Base-by-base conservation (phyloP, 2,797 vertebrate genomes). In the Acomys russatus region DNA sequence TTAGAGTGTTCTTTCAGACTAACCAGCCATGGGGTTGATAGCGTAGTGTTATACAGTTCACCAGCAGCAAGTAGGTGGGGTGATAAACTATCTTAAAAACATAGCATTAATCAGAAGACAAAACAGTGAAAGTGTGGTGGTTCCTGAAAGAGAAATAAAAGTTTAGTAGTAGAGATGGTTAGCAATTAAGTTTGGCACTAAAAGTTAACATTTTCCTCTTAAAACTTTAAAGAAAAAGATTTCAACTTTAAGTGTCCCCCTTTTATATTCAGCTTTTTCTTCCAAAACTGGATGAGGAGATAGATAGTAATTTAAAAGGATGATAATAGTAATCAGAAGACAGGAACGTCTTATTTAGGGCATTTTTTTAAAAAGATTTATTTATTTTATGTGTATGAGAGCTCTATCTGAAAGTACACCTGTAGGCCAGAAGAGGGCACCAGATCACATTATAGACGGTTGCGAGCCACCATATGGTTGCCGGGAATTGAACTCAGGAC, bases 11-110 rank as follows among this genome's bases (percentile, higher is more conserved):
- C 20, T 88, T 84, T 77, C n/a, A 3, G 82, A 88, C 70, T 71
- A 91, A 89, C 10, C 20, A 91, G 68, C 33, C 61, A 68, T 4
- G 28, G 4, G 28, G 3, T 18, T 68, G 35, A 83, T 3, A 90
- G 66, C 22, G 80, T 20, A 61, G 49, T 59, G 9, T 59, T 56
- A 93, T 1, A 80, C 10, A 38, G 84, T 80, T 86, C n/a, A 54
- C 22, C 33, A 59, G 9, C 68, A 49, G 56, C 33, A 22, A 76
- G 35, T 56, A 15, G 4, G 14, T 10, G 7, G 54, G 77, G 12
- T 93, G 22, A 76, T 20, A 23, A 61, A 94, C 15, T 38, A 84
- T 51, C 80, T 85, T 85, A 95, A 94, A 73, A 87, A 92, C 44
- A 11, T 9, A 79, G 56, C 49, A 94, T 86, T 74, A 90, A 77